Evolutionary conservation across 2,113 vertebrate species (phyloP).

Genomic region (Coptodon rendalli): DNA sequence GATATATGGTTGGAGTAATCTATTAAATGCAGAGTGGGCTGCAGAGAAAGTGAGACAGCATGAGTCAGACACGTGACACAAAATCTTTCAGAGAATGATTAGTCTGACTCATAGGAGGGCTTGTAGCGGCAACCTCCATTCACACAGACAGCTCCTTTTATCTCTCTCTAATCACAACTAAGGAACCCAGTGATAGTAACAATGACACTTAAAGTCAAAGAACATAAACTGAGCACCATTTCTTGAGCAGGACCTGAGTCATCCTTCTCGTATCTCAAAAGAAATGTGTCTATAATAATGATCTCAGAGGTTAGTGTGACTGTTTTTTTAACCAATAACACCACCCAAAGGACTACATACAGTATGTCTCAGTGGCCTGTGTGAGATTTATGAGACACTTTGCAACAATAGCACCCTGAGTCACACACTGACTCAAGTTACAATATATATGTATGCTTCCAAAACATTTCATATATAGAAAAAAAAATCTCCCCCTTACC

Average conservation of each 20-base stretch:
- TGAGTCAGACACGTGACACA: constrained; percentile 18
- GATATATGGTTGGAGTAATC: constrained; percentile 31
- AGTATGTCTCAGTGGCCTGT: neutral
- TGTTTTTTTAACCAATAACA: neutral
- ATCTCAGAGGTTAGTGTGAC: neutral
- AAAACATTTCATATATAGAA: neutral
- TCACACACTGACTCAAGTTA: neutral
- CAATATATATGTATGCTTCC: neutral
- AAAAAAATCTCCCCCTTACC: constrained; percentile 66
- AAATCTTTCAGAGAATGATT: constrained; percentile 26
- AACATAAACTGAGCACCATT: constrained; percentile 8
- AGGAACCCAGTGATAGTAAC: constrained; percentile 2
- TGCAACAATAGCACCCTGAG: neutral
- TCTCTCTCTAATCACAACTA: neutral
- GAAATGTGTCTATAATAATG: neutral
- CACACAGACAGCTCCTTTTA: constrained; percentile 2
- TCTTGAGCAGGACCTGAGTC: neutral
- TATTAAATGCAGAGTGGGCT: constrained; percentile 27
- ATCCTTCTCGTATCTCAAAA: constrained; percentile 5
- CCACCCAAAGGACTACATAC: neutral
- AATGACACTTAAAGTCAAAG: constrained; percentile 3
- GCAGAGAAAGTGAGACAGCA: constrained; percentile 23
- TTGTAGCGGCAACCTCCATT: constrained; percentile 9
- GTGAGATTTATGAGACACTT: neutral
- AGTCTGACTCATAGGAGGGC: constrained; percentile 12